Evolutionary conservation across 2,113 vertebrate genomes (phyloP).

Genomic region (Sceloporus undulatus): DNA sequence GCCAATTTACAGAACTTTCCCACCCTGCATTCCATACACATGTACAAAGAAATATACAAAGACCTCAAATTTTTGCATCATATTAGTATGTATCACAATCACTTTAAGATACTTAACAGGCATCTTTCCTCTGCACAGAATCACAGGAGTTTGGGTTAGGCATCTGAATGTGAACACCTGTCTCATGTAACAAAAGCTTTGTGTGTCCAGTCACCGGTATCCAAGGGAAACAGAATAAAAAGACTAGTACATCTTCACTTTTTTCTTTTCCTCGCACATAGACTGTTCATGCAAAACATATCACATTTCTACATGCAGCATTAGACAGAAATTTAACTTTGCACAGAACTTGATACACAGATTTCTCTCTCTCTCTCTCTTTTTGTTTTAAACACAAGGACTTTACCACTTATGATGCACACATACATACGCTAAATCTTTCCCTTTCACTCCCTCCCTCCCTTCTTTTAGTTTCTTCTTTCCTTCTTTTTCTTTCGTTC

Average conservation of each 20-base stretch:
- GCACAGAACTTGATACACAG: not conserved
- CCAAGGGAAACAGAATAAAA: slow-evolving; percentile 68
- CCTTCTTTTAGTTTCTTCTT: too few species aligned
- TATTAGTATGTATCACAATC: slow-evolving; percentile 47
- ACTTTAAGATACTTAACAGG: not conserved
- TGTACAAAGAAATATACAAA: not conserved
- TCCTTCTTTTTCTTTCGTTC: not conserved
- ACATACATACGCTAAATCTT: not conserved
- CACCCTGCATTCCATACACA: not conserved
- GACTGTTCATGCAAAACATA: slow-evolving; percentile 65
- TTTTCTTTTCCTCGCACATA: slow-evolving; percentile 59
- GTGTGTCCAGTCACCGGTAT: slow-evolving; percentile 45
- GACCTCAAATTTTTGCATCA: slow-evolving; percentile 29
- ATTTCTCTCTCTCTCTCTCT: accelerated
- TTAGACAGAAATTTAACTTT: slow-evolving; percentile 34
- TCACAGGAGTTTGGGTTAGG: slow-evolving; percentile 14
- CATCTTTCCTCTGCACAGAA: not conserved
- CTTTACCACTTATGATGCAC: slow-evolving; percentile 15
- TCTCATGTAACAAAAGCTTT: slow-evolving; percentile 14
- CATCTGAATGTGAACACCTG: not conserved
- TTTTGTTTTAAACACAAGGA: not conserved
- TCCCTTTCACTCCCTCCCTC: not conserved
- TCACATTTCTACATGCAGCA: slow-evolving; percentile 65
- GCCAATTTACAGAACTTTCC: slow-evolving; percentile 33
- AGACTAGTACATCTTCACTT: slow-evolving; percentile 51